Percentiles rank a stretch among this genome's conserved stretches.
Conservation (phyloP, 2,888 invertebrate genomes). For the Steinernema carpocapsae region DNA sequence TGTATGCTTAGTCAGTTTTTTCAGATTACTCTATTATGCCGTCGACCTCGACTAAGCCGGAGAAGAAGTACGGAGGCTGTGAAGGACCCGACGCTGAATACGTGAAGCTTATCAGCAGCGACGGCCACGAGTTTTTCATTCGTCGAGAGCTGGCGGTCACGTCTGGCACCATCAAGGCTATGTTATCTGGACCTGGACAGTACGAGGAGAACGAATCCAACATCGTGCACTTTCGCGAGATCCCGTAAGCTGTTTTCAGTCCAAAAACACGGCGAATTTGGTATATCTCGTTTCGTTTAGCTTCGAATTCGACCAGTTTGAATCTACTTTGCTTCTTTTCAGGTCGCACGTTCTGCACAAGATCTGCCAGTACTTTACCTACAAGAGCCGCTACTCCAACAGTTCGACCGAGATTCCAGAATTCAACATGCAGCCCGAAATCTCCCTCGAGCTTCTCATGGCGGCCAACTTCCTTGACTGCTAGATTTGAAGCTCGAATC, state of each 20-base stretch:
- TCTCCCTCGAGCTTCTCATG: conserved; percentile 92
- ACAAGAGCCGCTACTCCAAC: conserved; percentile 76
- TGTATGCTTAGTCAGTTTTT: too few relatives aligned
- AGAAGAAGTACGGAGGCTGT: conserved; percentile 41
- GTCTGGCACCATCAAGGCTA: conserved; percentile 76
- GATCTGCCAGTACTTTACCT: conserved; percentile 99
- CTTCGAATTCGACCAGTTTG: too few relatives aligned
- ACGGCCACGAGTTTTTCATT: conserved; percentile 97
- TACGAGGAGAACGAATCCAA: conserved; percentile 99
- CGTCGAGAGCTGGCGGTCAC: conserved; percentile 84
- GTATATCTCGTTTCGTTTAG: too few relatives aligned
- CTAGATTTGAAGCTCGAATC: conserved; percentile 73
- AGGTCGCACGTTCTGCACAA: conserved; percentile 94
- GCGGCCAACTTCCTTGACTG: conserved; percentile 99
- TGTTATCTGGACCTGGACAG: conserved; percentile 77
- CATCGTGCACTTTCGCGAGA: conserved; percentile 97
- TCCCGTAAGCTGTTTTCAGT: conserved; percentile 87
- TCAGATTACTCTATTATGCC: too few relatives aligned
- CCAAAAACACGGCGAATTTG: too few relatives aligned
- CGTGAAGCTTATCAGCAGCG: conserved; percentile 93
- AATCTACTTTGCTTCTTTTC: too few relatives aligned
- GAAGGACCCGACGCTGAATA: conserved; percentile 99
- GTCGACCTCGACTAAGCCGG: too few relatives aligned
- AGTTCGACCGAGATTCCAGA: conserved; percentile 99
- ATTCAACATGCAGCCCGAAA: conserved; percentile 97